Evolutionary conservation across 2,113 vertebrate genomes (phyloP).

Genomic region (Himantopus leucocephalus): DNA sequence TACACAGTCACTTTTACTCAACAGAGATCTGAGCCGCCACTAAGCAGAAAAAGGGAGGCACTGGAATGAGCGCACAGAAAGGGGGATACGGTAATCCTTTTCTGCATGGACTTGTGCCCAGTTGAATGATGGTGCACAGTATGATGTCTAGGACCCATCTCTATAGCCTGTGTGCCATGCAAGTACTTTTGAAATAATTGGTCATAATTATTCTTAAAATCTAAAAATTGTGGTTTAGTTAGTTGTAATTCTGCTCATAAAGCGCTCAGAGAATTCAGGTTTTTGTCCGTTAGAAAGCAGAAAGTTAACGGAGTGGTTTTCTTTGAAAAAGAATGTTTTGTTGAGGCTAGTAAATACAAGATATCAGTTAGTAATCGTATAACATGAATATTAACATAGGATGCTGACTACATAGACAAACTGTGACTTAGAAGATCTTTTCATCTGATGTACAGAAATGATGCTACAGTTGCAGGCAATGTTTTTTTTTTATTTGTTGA

Average conservation of each 20-base stretch:
- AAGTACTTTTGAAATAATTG: not conserved
- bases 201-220: not conserved
- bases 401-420: not conserved
- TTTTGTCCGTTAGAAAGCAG: not conserved
- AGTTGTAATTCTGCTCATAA: not conserved
- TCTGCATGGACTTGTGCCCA: not conserved
- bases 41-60: not conserved
- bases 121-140: not conserved
- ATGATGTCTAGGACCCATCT: not conserved
- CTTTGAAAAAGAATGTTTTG: not conserved
- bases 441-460: not conserved
- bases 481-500: not conserved
- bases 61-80: not conserved
- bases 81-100: not conserved
- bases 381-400: not conserved
- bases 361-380: not conserved
- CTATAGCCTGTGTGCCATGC: not conserved
- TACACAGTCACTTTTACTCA: not conserved
- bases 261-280: not conserved
- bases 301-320: not conserved
- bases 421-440: not conserved
- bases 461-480: not conserved
- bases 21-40: not conserved
- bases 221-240: not conserved
- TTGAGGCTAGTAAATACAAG: not conserved